A percentile compares a stretch with the other conserved stretches of the same genome.
phyloP scores from a whole-genome alignment of 2,888 invertebrate species.

The Andrena dorsata region DNA sequence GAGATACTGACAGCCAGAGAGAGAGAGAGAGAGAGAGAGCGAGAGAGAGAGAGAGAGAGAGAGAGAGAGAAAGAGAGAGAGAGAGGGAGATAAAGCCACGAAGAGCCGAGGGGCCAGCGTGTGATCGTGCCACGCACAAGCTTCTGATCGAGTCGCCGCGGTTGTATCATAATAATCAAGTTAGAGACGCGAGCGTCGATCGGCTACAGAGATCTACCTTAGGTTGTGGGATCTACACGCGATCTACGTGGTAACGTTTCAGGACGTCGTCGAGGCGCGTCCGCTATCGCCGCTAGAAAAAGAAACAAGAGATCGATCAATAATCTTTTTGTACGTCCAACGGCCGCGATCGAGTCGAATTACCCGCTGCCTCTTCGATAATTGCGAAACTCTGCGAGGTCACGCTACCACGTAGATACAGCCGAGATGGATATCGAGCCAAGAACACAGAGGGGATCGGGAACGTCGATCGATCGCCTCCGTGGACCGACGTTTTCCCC shows the following conservation, averaged over 20 bases:
- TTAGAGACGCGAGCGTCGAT: conserved; percentile 35
- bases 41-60: conserved; percentile 10
- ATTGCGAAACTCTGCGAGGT: not conserved
- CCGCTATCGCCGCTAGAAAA: not conserved
- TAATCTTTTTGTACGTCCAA: conserved; percentile 53
- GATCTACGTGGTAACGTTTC: conserved; percentile 29
- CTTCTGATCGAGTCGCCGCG: conserved; percentile 76
- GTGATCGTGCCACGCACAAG: conserved; percentile 26
- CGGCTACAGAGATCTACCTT: not conserved
- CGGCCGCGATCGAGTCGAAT: conserved; percentile 42
- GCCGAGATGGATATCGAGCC: not conserved
- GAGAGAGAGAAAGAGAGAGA: conserved; percentile 12
- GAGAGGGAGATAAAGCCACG: conserved; percentile 10
- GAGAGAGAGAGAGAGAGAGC: conserved; percentile 1
- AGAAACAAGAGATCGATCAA: conserved; percentile 16
- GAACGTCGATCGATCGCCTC: conserved; percentile 16
- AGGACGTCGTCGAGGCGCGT: conserved; percentile 12
- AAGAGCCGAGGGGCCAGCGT: conserved; percentile 28
- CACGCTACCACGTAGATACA: conserved; percentile 19
- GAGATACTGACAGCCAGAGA: conserved; percentile 23
- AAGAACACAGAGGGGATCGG: not conserved
- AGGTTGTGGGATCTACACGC: not conserved
- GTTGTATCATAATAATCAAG: conserved; percentile 80
- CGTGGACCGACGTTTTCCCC: conserved; percentile 30
- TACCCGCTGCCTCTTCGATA: not conserved